A percentile compares a stretch with the other conserved stretches of the same genome.
Conservation (phyloP, 2,113 vertebrate species). For the Naja naja region DNA sequence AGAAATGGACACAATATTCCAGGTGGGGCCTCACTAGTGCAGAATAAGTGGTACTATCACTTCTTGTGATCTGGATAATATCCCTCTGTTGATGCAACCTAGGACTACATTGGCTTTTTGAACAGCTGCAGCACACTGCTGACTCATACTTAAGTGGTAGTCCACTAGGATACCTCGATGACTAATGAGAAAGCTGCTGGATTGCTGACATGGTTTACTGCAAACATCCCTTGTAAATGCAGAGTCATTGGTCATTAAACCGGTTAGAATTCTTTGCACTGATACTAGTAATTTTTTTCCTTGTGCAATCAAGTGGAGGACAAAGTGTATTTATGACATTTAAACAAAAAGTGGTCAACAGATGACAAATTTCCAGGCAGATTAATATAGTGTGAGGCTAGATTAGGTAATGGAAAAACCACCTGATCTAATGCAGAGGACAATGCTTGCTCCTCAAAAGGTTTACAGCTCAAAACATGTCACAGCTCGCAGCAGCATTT, state of each 20-base stretch:
- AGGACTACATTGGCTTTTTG: background rate
- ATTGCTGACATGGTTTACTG: background rate
- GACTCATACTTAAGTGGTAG: background rate
- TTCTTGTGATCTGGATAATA: background rate
- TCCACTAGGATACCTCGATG: background rate
- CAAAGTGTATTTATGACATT: constrained; percentile 13
- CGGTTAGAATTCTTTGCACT: constrained; percentile 12
- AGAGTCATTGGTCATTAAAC: background rate
- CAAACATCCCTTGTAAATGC: constrained; percentile 1
- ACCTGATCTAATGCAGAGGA: background rate
- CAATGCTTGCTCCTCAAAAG: background rate
- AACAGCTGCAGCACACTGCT: background rate
- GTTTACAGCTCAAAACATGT: background rate
- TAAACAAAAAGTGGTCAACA: constrained; percentile 11
- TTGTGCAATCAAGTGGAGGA: background rate
- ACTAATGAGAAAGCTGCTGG: background rate
- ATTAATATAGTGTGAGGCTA: background rate
- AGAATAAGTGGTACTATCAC: background rate
- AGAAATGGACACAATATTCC: background rate
- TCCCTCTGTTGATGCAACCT: background rate
- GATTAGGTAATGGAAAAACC: background rate
- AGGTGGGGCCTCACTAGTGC: background rate
- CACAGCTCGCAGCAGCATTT: background rate
- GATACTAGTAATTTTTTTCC: background rate
- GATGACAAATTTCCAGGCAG: background rate